Base-by-base conservation (phyloP, 2,888 invertebrate species). In the Trachelus iudaicus region DNA sequence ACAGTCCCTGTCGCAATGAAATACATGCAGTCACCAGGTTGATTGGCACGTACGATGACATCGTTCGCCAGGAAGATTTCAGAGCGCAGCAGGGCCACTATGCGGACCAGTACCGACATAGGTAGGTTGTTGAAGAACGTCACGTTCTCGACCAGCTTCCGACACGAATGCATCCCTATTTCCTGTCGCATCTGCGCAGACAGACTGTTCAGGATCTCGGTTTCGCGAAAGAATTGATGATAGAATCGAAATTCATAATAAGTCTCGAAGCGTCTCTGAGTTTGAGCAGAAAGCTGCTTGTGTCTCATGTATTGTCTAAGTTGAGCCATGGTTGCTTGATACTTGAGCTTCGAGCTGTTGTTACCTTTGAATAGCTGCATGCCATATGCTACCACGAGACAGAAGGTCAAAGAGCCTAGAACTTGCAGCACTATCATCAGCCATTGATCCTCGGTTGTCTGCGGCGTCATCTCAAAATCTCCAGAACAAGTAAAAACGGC, bases 1-100 rank as follows among this genome's bases (percentile, higher is more conserved):
- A 94, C 94, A 0, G 93, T 93, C 4, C 94, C 94, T 30, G 90
- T 92, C 1, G 93, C 92, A 78, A 94, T 94, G 83, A 94, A 94
- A 83, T 93, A 94, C 94, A 94, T 94, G 76, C 92, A 92, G 79
- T 93, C 91, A 0, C 93, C 94, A 1, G 90, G 85, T 11, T 93
- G 92, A 81, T 92, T 92, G 1, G 92, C 93, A 79, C 92, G 90
- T 0, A 94, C 91, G 69, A 94, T 93, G 2, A 94, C 91, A 82
- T 94, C 94, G 80, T 94, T 93, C 1, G 92, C 91, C 40, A 94
- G 85, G 82, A 92, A 94, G 34, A 93, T 92, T 86, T 94, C 93
- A 1, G 92, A 92, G 35, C 87, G 90, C 11, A 94, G 84, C 69
- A 93, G 90, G 0, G 92, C 90, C 1, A 94, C 93, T 76, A 94